Evolutionary conservation across 2,113 vertebrate genomes (phyloP).

Genomic region (Bufo bufo): DNA sequence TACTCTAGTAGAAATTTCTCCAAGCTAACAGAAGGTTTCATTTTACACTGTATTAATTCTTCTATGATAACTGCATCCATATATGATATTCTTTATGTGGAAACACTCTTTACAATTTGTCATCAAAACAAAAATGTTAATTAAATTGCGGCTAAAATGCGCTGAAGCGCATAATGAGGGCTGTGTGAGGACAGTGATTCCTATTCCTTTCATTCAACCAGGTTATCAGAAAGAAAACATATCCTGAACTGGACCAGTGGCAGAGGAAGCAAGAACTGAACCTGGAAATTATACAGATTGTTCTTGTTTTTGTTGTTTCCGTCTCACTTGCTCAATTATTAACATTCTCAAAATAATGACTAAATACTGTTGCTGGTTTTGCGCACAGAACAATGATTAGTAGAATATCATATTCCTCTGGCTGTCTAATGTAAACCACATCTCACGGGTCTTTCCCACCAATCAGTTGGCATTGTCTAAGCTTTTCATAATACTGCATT

Average conservation of each 20-base stretch:
- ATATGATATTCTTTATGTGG: too few relatives aligned
- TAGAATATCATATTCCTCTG: slow-evolving; percentile 6
- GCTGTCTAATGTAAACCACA: slow-evolving; percentile 10
- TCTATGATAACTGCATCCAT: too few relatives aligned
- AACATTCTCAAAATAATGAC: slow-evolving; percentile 34
- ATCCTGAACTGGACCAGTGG: background rate
- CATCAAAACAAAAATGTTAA: background rate
- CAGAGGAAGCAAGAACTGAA: slow-evolving; percentile 29
- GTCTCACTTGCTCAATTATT: background rate
- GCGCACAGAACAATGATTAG: slow-evolving; percentile 7
- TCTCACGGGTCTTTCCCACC: slow-evolving; percentile 34
- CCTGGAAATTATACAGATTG: slow-evolving; percentile 46
- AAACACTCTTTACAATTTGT: background rate
- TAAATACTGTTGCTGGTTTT: background rate
- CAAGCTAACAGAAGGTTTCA: too few relatives aligned
- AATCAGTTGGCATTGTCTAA: slow-evolving; percentile 33
- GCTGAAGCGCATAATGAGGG: background rate
- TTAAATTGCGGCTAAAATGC: background rate
- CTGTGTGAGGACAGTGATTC: background rate
- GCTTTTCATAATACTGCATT: background rate
- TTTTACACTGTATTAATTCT: too few relatives aligned
- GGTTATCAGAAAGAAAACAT: slow-evolving; percentile 20
- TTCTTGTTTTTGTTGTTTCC: slow-evolving; percentile 46
- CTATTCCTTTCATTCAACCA: background rate
- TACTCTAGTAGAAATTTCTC: too few relatives aligned